Base-by-base conservation (phyloP, 2,797 vertebrate genomes). In the Coluber constrictor region DNA sequence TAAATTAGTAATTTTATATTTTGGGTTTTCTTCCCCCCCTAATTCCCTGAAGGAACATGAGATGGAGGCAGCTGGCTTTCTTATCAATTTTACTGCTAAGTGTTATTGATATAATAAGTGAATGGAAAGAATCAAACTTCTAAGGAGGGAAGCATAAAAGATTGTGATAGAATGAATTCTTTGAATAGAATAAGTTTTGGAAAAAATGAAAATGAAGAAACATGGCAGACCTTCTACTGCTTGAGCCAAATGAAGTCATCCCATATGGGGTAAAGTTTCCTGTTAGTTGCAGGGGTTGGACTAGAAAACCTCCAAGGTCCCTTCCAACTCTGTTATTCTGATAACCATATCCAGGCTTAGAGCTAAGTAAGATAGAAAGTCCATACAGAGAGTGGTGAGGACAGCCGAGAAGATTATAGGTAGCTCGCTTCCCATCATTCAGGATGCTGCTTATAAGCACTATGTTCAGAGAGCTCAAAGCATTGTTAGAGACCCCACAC, bases 1-100 rank as follows among this genome's bases (percentile, higher is more conserved):
- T 91, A 2, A 11, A 60, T 43, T 63, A 87, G 16, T 88, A 95
- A 95, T 93, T 43, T 47, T 93, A 57, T 92, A 90, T 1, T 86
- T 47, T 37, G 92, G 57, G 23, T 1, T 94, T 94, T 94, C 5
- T 59, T 6, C 47, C 47, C 4, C 51, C 9, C 13, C 43, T 74
- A 3, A 61, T 29, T 92, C 59, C 79, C 91, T 32, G 88, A 27
- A 61, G 27, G 18, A 54, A 94, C 3, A 61, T 70, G 54, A n/a
- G 93, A 18, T 91, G 94, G 23, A 27, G 57, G 12, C 61, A 70
- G 66, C n/a, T 70, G n/a, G 6, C 5, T 74, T 74, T 37, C n/a
- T 74, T 37, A 74, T 32, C n/a, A 74, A n/a, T n/a, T 32, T 74
- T 74, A 8, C 11, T 29, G 27, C 1, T 63, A 63, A 1, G 0